phyloP scores from a whole-genome alignment of 2,797 vertebrate genomes.

The Masticophis lateralis region DNA sequence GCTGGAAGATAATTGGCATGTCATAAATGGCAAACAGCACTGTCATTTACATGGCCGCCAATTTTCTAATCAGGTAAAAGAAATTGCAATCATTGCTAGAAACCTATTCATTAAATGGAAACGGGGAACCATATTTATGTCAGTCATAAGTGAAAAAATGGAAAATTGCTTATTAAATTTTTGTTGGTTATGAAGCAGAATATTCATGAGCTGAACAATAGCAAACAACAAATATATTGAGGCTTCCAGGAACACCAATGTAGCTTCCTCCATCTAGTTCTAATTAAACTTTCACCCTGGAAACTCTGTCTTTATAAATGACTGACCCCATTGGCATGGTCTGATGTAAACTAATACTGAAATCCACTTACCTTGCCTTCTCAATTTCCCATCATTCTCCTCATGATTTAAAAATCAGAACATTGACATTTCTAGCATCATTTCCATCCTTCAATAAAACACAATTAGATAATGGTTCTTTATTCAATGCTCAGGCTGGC shows the following conservation, averaged over 20 bases:
- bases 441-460: slow-evolving; percentile 42
- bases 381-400: slow-evolving; percentile 22
- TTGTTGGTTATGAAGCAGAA: not conserved
- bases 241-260: not conserved
- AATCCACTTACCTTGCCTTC: slow-evolving; percentile 19
- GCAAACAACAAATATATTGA: not conserved
- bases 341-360: slow-evolving; percentile 29
- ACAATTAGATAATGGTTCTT: slow-evolving; percentile 26
- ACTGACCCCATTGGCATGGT: not conserved
- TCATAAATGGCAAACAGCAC: slow-evolving; percentile 15
- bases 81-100: slow-evolving; percentile 18
- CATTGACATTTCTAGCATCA: slow-evolving; percentile 47
- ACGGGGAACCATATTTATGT: slow-evolving; percentile 20
- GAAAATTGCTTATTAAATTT: not conserved
- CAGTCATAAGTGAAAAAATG: slow-evolving; percentile 11
- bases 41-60: slow-evolving; percentile 22
- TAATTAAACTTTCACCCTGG: not conserved
- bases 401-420: slow-evolving; percentile 35
- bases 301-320: not conserved
- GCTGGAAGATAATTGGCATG: not conserved
- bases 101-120: slow-evolving; percentile 37
- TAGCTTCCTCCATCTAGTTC: not conserved
- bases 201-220: slow-evolving; percentile 24
- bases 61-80: slow-evolving; percentile 37
- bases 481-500: not conserved